Evolutionary conservation across 2,113 vertebrate species (phyloP), one percentile per base, ranked within the genome.

Genomic region (Chauna torquata): DNA sequence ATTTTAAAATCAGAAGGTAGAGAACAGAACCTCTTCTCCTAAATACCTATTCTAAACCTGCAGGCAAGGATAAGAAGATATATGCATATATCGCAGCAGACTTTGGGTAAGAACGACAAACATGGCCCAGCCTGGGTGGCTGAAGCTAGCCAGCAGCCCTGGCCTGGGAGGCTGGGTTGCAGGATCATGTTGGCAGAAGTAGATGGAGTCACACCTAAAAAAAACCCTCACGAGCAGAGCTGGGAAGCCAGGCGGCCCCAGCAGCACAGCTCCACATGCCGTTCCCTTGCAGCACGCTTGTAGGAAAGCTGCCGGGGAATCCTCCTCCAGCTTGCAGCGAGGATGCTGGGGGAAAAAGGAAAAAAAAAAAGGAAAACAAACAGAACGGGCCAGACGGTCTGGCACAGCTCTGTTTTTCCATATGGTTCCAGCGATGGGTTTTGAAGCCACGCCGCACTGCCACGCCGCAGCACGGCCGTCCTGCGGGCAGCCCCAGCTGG

Each of bases 121-220:
- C 19, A 16, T 0, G 4, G 52, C 6, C 16, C 74, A 84, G 24
- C 27, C 36, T 2, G 4, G 70, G 14, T 0, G 3, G 20, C 7
- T 58, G 18, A 74, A 91, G 22, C 36, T 27, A 90, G 25, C 32
- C 28, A 87, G 55, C 12, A 66, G 15, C 17, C 13, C 16, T 40
- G 17, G 18, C 65, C 22, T 15, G 8, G 74, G 18, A 84, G 11
- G 23, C 82, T 2, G 32, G 42, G 38, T n/a, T 87, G 13, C 10
- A 20, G 3, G 12, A 22, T 68, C 57, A 82, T 1, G 11, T 27
- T 70, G 30, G 12, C 17, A 78, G 23, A 65, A 91, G 70, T 7
- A 70, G 42, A 16, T 55, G 47, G 17, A 82, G 18, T 3, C 66
- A 49, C 55, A 77, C 24, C 38, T 70, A 66, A 58, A 58, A 44